Percentiles rank a stretch among this genome's conserved stretches.
Conservation (phyloP, 2,113 vertebrate genomes). For the Oplegnathus fasciatus region DNA sequence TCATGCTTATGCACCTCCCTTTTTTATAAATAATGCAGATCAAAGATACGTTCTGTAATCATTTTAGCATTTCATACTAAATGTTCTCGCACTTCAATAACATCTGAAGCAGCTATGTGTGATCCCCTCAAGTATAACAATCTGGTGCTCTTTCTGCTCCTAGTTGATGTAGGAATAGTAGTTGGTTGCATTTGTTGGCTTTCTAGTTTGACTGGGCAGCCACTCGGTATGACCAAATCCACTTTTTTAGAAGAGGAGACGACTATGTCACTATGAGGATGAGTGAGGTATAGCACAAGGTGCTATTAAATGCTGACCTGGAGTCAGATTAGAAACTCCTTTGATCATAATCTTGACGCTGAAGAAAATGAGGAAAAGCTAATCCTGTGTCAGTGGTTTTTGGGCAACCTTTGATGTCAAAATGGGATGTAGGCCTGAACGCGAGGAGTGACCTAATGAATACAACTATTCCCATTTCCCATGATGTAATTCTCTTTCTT, state of each 20-base stretch:
- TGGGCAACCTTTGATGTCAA: slow-evolving; percentile 68
- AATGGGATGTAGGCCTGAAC: slow-evolving; percentile 37
- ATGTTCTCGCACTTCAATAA: background rate
- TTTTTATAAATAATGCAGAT: background rate
- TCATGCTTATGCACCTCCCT: background rate
- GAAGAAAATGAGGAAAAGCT: slow-evolving; percentile 73
- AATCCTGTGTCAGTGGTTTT: slow-evolving; percentile 69
- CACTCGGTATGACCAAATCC: slow-evolving; percentile 1
- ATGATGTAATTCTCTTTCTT: slow-evolving; percentile 59
- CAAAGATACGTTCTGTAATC: background rate
- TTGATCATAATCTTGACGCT: slow-evolving; percentile 75
- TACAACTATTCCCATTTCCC: slow-evolving; percentile 51
- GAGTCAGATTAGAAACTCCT: slow-evolving; percentile 69
- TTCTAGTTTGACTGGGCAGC: background rate
- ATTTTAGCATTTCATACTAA: background rate
- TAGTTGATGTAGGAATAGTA: background rate
- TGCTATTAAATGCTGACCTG: slow-evolving; percentile 62
- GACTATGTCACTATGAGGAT: background rate
- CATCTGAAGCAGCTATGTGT: background rate
- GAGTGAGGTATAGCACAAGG: slow-evolving; percentile 48
- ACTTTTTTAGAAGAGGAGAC: slow-evolving; percentile 3
- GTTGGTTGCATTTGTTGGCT: background rate
- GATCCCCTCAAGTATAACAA: background rate
- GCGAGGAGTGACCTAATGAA: slow-evolving; percentile 67
- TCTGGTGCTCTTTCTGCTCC: background rate